These are phyloP conservation scores for Caenorhabditis auriculariae DNA, from an alignment of 2,888 invertebrate genomes.

Conservation along the genomic window DNA sequence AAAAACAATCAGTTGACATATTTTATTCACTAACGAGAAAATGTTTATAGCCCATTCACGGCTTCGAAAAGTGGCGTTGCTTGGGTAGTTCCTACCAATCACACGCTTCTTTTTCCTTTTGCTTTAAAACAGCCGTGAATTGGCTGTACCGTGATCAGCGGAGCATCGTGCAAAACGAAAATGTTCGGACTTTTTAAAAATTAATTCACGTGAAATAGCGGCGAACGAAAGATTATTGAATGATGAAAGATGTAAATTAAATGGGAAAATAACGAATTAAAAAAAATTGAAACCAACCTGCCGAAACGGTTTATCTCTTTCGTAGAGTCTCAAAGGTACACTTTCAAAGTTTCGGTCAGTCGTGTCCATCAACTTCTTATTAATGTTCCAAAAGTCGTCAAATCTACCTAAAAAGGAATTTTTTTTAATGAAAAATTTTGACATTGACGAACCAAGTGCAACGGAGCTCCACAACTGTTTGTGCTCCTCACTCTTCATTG, in stretches of 20 bases:
- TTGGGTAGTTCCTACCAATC: no score
- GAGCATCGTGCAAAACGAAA: not conserved
- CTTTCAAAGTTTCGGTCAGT: slow-evolving; percentile 79
- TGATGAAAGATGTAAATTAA: slow-evolving; percentile 1
- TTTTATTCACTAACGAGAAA: no score
- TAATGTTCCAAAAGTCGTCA: slow-evolving; percentile 98
- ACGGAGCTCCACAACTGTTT: slow-evolving; percentile 80
- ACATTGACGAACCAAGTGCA: not conserved
- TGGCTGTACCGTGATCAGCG: no score
- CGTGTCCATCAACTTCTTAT: slow-evolving; percentile 88
- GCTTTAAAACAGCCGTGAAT: no score
- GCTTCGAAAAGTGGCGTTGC: no score
- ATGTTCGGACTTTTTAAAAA: not conserved
- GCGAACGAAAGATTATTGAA: not conserved
- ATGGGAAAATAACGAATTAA: no score
- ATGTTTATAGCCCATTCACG: no score
- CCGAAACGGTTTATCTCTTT: slow-evolving; percentile 29
- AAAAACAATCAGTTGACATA: no score
- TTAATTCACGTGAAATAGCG: not conserved
- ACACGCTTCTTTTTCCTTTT: no score
- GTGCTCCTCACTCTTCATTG: slow-evolving; percentile 82
- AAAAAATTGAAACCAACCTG: slow-evolving; percentile 16
- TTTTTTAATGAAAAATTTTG: slow-evolving; percentile 2
- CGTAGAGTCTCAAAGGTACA: slow-evolving; percentile 80
- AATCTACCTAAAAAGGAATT: slow-evolving; percentile 79